These are phyloP conservation scores for Spialia ferax DNA, from an alignment of 2,888 invertebrate species.

Conservation along the genomic window DNA sequence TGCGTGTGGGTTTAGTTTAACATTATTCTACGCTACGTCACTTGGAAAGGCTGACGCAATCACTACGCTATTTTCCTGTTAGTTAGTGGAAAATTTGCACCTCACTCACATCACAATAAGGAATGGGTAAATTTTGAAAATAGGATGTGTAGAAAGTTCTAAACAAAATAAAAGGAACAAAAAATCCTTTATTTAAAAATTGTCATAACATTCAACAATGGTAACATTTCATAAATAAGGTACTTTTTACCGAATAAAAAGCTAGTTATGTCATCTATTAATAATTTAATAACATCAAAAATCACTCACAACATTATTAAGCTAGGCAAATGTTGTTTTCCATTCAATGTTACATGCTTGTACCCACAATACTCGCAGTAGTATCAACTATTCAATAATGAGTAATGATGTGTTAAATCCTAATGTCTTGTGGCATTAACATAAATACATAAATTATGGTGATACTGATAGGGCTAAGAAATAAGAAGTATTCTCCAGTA, in stretches of 20 bases:
- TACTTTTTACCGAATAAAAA: slow-evolving; percentile 63
- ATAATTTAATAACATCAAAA: slow-evolving; percentile 79
- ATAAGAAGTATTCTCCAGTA: slow-evolving; percentile 71
- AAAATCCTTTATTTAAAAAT: slow-evolving; percentile 39
- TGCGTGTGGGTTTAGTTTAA: too few relatives aligned
- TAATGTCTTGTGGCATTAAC: slow-evolving; percentile 43
- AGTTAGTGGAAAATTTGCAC: not conserved
- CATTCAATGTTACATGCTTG: slow-evolving; percentile 57
- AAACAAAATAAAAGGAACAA: slow-evolving; percentile 35
- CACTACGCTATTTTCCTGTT: not conserved
- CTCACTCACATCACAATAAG: not conserved
- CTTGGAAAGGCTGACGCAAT: not conserved
- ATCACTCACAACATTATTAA: slow-evolving; percentile 70
- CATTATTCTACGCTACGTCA: not conserved
- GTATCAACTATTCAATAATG: slow-evolving; percentile 39
- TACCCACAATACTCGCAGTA: slow-evolving; percentile 56
- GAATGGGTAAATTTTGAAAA: not conserved
- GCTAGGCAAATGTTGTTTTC: slow-evolving; percentile 53
- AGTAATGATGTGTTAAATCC: slow-evolving; percentile 27
- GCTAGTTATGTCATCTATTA: slow-evolving; percentile 64
- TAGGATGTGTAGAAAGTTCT: not conserved
- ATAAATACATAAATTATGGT: slow-evolving; percentile 60
- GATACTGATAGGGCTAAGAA: slow-evolving; percentile 82
- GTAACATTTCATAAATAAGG: slow-evolving; percentile 43
- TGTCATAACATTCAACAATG: slow-evolving; percentile 38